These are phyloP conservation scores for Ephestia elutella DNA, from an alignment of 1,140 invertebrate genomes.

Conservation along the genomic window DNA sequence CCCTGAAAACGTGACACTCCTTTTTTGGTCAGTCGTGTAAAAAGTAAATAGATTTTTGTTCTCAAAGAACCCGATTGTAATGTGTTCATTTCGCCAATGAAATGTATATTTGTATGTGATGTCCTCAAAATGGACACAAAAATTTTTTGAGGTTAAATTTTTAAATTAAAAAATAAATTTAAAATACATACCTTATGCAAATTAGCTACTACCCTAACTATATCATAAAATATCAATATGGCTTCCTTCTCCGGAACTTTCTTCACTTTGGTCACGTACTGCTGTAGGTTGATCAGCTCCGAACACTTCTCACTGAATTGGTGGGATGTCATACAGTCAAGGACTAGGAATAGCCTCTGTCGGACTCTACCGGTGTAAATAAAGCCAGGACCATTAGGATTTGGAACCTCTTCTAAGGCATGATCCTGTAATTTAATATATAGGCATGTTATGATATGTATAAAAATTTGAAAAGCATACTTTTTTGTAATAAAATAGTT, in stretches of 20 bases:
- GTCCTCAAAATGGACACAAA: too few species aligned
- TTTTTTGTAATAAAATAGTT: too few species aligned
- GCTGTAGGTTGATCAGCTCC: slow-evolving; percentile 85
- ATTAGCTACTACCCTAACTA: slow-evolving; percentile 83
- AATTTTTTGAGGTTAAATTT: too few species aligned
- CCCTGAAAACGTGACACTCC: too few species aligned
- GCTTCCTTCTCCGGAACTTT: slow-evolving; percentile 86
- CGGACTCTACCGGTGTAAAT: slow-evolving; percentile 78
- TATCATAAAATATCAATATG: slow-evolving; percentile 85
- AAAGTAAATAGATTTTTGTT: too few species aligned
- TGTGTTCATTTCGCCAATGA: too few species aligned
- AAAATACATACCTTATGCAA: slow-evolving; percentile 79
- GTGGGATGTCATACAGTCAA: slow-evolving; percentile 85
- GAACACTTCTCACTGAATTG: slow-evolving; percentile 82
- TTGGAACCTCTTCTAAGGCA: slow-evolving; percentile 79
- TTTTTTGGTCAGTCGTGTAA: too few species aligned
- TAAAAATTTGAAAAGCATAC: too few species aligned
- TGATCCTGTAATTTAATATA: slow-evolving; percentile 75
- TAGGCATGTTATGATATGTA: too few species aligned
- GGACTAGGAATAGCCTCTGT: slow-evolving; percentile 82
- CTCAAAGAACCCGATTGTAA: too few species aligned
- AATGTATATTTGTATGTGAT: too few species aligned
- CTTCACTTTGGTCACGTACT: slow-evolving; percentile 88
- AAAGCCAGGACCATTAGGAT: slow-evolving; percentile 66
- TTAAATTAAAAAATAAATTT: too few species aligned